Evolutionary conservation across 2,888 invertebrate species (phyloP).

Genomic region (Ferdinandea cuprea): DNA sequence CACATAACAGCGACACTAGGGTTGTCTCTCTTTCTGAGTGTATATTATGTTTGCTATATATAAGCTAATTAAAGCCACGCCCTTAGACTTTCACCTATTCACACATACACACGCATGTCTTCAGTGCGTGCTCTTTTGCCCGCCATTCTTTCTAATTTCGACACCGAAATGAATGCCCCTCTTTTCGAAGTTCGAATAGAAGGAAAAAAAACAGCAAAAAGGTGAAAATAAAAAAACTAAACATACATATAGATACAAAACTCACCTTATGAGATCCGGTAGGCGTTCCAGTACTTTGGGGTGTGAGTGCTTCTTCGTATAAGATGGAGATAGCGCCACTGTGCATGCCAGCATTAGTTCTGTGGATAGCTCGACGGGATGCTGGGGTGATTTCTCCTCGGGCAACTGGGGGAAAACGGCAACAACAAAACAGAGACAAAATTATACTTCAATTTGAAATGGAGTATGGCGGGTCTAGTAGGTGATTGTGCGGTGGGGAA

Average conservation of each 20-base stretch:
- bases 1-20: not conserved
- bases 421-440: conserved; percentile 26
- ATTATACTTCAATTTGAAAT: conserved; percentile 55
- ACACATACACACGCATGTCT: conserved; percentile 1
- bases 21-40: conserved; percentile 34
- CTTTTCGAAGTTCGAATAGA: conserved; percentile 47
- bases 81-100: conserved; percentile 36
- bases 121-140: conserved; percentile 17
- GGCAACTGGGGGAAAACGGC: conserved; percentile 80
- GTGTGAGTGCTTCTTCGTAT: conserved; percentile 82
- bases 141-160: conserved; percentile 16
- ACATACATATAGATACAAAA: conserved; percentile 64
- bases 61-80: conserved; percentile 52
- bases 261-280: conserved; percentile 83
- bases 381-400: conserved; percentile 83
- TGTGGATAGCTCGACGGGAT: conserved; percentile 83
- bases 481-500: conserved; percentile 49
- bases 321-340: conserved; percentile 82
- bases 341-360: conserved; percentile 83
- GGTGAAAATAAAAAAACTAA: conserved; percentile 62
- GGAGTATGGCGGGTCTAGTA: conserved; percentile 30
- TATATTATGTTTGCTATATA: conserved; percentile 24
- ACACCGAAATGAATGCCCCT: not conserved
- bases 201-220: conserved; percentile 47
- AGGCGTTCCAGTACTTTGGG: conserved; percentile 83